Evolutionary conservation across 2,888 invertebrate species (phyloP).

Genomic region (Cephus pulcher): DNA sequence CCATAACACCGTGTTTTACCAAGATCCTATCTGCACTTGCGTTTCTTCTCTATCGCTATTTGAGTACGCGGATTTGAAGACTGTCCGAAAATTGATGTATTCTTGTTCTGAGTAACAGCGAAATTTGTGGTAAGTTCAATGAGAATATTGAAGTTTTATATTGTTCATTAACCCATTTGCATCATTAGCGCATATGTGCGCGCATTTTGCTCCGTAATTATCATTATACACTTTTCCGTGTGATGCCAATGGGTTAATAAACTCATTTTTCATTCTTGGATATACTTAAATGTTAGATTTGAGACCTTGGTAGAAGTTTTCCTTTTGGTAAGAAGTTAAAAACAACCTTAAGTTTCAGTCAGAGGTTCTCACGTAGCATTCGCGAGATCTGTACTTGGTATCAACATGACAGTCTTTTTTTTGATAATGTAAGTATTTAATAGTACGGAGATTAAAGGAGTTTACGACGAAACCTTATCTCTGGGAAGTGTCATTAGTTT

Average conservation of each 20-base stretch:
- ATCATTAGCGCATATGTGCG: too few species aligned
- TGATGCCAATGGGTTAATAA: background rate
- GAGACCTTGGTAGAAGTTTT: background rate
- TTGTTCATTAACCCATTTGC: background rate
- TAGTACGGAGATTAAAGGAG: too few species aligned
- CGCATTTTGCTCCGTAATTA: too few species aligned
- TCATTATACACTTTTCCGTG: too few species aligned
- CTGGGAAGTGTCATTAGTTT: too few species aligned
- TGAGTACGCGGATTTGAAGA: slow-evolving; percentile 13
- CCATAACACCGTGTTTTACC: slow-evolving; percentile 29
- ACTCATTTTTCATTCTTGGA: background rate
- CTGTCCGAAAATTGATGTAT: background rate
- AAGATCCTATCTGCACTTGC: slow-evolving; percentile 29
- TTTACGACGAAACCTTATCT: too few species aligned
- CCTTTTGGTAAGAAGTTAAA: too few species aligned
- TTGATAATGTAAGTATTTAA: too few species aligned
- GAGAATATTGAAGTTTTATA: background rate
- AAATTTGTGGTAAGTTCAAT: background rate
- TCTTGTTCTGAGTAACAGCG: background rate
- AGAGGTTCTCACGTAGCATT: too few species aligned
- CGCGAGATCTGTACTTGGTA: too few species aligned
- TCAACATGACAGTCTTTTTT: too few species aligned
- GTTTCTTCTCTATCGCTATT: slow-evolving; percentile 15
- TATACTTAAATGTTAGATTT: background rate
- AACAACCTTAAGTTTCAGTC: too few species aligned